Evolutionary conservation across 37 sponge, comb jelly and placozoan species (phyloP), one percentile per base, ranked within the genome.

Genomic region (Aplysina aerophoba): DNA sequence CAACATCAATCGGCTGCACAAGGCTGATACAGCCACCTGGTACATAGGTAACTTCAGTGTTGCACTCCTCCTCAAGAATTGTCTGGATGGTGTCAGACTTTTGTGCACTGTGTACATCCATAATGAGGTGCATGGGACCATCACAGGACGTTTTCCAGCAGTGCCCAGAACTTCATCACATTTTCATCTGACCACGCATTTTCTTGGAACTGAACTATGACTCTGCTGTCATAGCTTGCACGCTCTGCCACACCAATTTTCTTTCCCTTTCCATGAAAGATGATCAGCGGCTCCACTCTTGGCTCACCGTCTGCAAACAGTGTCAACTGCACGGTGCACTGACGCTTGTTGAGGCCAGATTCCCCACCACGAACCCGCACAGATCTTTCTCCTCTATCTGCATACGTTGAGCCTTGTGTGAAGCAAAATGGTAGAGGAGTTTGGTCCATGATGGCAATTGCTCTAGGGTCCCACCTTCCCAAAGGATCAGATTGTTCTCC

Each of bases 21-120:
- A 89, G 14, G 68, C 89, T 89, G 25, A 81, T 89, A 66, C 85
- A 89, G 15, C 89, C 89, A 4, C 50, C 85, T 34, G 89, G 89
- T 22, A 89, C 80, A 68, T 66, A 79, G 22, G 74, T 57, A 62
- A 44, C 17, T 28, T 28, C 50, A 17, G 83, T 82, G 28, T 72
- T 13, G 58, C 84, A 83, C 28, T 82, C 83, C 14, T 83, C 84
- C 19, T 59, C 36, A 27, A 83, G 67, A 19, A 69, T 50, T 5
- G 55, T 19, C 50, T 75, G 84, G 27, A 88, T 57, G 6, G 40
- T 22, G 15, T 73, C 39, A 12, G 84, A 74, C 28, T 68, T 83
- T 68, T 88, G 79, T 37, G 84, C 84, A 21, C 69, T 54, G 69
- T 88, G 89, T 13, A 83, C 65, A 79, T 88, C 89, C 41, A 73